Evolutionary conservation across 2,113 vertebrate genomes (phyloP), one percentile per base, ranked within the genome.

Genomic region (Arothron firmamentum): DNA sequence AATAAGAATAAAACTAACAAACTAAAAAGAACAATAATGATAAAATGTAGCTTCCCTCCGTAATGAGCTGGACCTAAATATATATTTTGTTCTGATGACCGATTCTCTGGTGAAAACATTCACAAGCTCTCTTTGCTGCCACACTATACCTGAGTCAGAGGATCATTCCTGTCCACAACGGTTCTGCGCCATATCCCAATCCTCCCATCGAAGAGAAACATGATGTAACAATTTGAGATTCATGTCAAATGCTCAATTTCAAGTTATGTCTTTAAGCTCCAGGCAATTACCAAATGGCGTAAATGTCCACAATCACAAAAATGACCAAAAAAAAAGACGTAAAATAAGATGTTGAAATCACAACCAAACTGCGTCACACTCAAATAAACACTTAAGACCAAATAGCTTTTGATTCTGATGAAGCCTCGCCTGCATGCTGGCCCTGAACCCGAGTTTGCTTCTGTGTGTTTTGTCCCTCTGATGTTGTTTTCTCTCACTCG

Each of bases 81-180:
- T 84, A 90, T 92, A 88, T 85, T 85, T 83, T 81, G 71, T 77
- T 58, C 72, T 85, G 74, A 58, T 86, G 90, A 88, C 91, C 91
- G 87, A 92, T 92, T 93, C 92, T 91, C 92, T 92, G 94, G 95
- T 94, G 91, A 93, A 97, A 96, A 97, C 96, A 99, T 99, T 98
- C 97, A 97, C 93, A 94, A 95, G 95, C 93, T 97, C 95, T 97
- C 95, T 97, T 96, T 93, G 94, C 95, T 95, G 93, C 93, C 93
- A 94, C 95, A 94, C 94, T 93, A 95, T 98, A 99, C 97, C 97
- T 99, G 97, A 99, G 96, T 96, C 94, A 99, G 93, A 95, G 93
- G 93, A 86, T 84, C 93, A 93, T 93, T 93, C 91, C 93, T 93
- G 92, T 95, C 92, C 93, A 93, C 70, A 96, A 94, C 92, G 94